These are phyloP conservation scores for Bombus superbus DNA, from an alignment of 1,140 invertebrate species.

Conservation along the genomic window DNA sequence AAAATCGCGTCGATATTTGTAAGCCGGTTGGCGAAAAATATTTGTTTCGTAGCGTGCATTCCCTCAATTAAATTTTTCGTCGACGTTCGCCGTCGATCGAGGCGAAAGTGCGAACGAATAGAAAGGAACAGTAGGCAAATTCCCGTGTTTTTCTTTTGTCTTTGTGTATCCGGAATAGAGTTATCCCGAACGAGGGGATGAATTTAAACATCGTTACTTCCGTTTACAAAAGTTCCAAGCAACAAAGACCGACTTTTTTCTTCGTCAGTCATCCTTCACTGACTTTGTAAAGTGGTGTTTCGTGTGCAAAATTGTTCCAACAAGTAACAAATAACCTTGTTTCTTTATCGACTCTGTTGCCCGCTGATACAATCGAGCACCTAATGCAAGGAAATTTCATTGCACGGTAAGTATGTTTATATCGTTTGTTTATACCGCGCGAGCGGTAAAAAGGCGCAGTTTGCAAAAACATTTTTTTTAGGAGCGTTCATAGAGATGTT, in stretches of 20 bases:
- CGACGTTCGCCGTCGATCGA: slow-evolving; percentile 22
- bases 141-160: neutral
- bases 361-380: neutral
- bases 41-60: neutral
- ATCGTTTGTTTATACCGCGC: neutral
- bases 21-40: neutral
- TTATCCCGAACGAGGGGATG: neutral
- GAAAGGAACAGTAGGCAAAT: neutral
- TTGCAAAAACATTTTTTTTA: neutral
- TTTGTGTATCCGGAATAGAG: neutral
- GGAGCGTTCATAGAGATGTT: no score
- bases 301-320: neutral
- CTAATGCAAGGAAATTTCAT: neutral
- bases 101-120: neutral
- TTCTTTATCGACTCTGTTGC: neutral
- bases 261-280: neutral
- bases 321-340: neutral
- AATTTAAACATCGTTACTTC: neutral
- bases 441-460: neutral
- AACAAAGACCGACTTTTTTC: neutral
- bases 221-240: no score
- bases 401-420: neutral
- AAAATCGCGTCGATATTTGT: slow-evolving; percentile 9
- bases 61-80: neutral
- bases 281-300: neutral